Percentiles rank a stretch among this genome's conserved stretches.
These are phyloP conservation scores for Nematopogon swammerdamellus DNA, from an alignment of 2,888 invertebrate genomes.

Conservation along the genomic window DNA sequence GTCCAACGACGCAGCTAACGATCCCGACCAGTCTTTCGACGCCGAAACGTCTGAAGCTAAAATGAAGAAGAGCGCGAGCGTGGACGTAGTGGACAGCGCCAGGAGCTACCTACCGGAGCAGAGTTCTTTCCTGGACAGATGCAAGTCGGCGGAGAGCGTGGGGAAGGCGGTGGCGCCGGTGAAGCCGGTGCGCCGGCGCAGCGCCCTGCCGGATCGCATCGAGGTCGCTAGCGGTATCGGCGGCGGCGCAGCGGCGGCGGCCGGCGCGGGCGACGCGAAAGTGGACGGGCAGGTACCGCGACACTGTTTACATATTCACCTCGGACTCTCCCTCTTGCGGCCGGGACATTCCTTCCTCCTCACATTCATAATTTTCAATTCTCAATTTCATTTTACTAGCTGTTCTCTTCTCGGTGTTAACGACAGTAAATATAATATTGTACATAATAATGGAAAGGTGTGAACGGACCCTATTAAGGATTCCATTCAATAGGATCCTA, in stretches of 20 bases:
- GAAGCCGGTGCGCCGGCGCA: conserved; percentile 31
- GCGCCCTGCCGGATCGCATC: conserved; percentile 39
- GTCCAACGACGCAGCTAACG: conserved; percentile 76
- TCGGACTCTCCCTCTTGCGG: neutral
- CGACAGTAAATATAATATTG: too few relatives aligned
- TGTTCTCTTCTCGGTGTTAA: too few relatives aligned
- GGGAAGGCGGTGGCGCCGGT: conserved; percentile 30
- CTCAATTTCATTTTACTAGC: too few relatives aligned
- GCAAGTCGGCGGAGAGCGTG: conserved; percentile 32
- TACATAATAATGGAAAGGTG: too few relatives aligned
- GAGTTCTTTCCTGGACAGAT: conserved; percentile 32
- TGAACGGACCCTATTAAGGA: too few relatives aligned
- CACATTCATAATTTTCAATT: too few relatives aligned
- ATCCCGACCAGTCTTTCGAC: conserved; percentile 52
- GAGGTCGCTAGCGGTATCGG: conserved; percentile 55
- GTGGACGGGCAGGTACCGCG: conserved; percentile 53
- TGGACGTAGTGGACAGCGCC: conserved; percentile 41
- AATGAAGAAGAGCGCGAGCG: conserved; percentile 10
- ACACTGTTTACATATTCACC: conserved; percentile 50
- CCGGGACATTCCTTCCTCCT: too few relatives aligned
- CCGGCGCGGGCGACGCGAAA: conserved; percentile 51
- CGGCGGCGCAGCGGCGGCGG: conserved; percentile 37
- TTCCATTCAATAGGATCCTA: too few relatives aligned
- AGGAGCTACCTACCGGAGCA: conserved; percentile 19
- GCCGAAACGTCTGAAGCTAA: conserved; percentile 15